These are phyloP conservation scores for Motacilla alba DNA, from an alignment of 2,113 vertebrate species.

Conservation along the genomic window DNA sequence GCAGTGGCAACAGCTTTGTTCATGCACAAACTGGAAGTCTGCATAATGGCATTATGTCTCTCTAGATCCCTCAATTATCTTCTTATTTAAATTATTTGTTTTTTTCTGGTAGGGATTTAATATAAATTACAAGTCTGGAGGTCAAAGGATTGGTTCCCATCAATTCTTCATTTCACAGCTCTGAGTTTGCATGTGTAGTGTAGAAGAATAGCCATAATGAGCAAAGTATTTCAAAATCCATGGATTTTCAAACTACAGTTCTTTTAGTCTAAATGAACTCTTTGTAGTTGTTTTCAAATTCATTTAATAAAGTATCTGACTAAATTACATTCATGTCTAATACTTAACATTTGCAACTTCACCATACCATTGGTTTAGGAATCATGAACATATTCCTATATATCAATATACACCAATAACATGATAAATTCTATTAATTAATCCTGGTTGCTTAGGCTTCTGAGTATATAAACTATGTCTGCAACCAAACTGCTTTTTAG, in stretches of 20 bases:
- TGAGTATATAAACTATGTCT: background rate
- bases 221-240: background rate
- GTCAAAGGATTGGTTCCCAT: background rate
- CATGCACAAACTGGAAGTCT: background rate
- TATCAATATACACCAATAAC: background rate
- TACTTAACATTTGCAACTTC: background rate
- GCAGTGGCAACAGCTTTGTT: background rate
- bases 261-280: background rate
- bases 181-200: rapidly evolving
- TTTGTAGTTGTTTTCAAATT: background rate
- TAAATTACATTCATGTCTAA: background rate
- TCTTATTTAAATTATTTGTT: background rate
- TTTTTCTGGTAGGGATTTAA: background rate
- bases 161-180: background rate
- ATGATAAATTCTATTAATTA: background rate
- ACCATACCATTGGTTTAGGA: background rate
- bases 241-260: background rate
- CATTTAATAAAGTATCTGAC: background rate
- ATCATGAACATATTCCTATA: background rate
- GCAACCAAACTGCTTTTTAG: background rate
- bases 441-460: background rate
- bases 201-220: background rate
- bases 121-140: background rate
- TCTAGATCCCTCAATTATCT: background rate
- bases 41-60: background rate